Percentiles rank a stretch among this genome's conserved stretches.
phyloP scores from a whole-genome alignment of 2,888 invertebrate genomes.

The Hesperia comma region DNA sequence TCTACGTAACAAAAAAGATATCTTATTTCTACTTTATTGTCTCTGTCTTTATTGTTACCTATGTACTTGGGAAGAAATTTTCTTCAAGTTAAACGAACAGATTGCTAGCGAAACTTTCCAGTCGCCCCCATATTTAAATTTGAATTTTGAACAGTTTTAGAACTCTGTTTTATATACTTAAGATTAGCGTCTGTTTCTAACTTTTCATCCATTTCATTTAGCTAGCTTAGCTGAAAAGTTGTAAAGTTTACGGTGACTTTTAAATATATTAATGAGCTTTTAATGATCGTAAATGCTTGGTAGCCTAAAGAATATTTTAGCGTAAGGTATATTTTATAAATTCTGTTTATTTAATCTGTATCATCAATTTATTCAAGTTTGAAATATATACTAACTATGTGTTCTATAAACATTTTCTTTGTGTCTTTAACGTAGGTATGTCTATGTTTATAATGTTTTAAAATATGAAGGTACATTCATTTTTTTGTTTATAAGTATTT shows the following conservation, averaged over 20 bases:
- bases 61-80: background rate
- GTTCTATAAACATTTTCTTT: too few relatives aligned
- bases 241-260: background rate
- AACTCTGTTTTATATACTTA: conserved; percentile 12
- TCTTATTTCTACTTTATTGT: too few relatives aligned
- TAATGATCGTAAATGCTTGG: background rate
- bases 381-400: too few relatives aligned
- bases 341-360: background rate
- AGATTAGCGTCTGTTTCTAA: conserved; percentile 9
- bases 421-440: too few relatives aligned
- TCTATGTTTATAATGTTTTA: too few relatives aligned
- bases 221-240: conserved; percentile 8
- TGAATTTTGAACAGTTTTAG: conserved; percentile 11
- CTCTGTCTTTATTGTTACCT: background rate
- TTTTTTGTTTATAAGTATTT: too few relatives aligned
- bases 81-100: conserved; percentile 10
- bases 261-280: conserved; percentile 3
- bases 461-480: too few relatives aligned
- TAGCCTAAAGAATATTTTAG: background rate
- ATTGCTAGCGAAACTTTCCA: conserved; percentile 11
- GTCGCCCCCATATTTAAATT: conserved; percentile 9
- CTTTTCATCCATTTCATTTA: conserved; percentile 13
- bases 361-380: too few relatives aligned
- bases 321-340: background rate
- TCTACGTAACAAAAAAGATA: too few relatives aligned